Percentiles rank a stretch among this genome's conserved stretches.
Conservation (phyloP, 2,113 vertebrate species). For the Phylloscopus trochiloides region DNA sequence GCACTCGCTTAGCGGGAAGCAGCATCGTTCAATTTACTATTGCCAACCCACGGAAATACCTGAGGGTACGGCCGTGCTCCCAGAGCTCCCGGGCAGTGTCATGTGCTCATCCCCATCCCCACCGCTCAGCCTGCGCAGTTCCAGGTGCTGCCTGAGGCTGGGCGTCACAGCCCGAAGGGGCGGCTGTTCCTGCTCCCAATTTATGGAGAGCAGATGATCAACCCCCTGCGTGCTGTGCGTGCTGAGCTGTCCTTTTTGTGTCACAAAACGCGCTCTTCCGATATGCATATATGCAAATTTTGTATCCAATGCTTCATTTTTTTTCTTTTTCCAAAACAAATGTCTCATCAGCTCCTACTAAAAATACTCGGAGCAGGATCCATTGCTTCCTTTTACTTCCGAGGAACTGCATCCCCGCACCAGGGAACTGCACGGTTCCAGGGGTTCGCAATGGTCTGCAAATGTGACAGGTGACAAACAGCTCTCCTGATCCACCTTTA, state of each 20-base stretch:
- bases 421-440: background rate
- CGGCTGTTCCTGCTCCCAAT: background rate
- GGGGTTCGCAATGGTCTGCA: fast-evolving
- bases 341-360: background rate
- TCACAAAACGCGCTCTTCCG: background rate
- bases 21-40: background rate
- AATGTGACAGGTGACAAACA: background rate
- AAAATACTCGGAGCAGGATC: background rate
- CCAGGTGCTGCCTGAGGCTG: background rate
- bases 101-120: background rate
- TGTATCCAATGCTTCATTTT: background rate
- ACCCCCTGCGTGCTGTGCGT: background rate
- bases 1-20: background rate
- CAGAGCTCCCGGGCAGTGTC: background rate
- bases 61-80: background rate
- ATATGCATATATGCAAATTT: background rate
- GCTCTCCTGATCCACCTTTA: background rate
- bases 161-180: background rate
- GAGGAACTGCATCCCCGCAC: background rate
- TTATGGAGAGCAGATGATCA: background rate
- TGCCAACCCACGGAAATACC: background rate
- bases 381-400: background rate
- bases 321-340: background rate
- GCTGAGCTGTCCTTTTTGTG: background rate
- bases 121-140: background rate